Conservation (phyloP, 1,140 invertebrate genomes). For the Frieseomelitta varia region DNA sequence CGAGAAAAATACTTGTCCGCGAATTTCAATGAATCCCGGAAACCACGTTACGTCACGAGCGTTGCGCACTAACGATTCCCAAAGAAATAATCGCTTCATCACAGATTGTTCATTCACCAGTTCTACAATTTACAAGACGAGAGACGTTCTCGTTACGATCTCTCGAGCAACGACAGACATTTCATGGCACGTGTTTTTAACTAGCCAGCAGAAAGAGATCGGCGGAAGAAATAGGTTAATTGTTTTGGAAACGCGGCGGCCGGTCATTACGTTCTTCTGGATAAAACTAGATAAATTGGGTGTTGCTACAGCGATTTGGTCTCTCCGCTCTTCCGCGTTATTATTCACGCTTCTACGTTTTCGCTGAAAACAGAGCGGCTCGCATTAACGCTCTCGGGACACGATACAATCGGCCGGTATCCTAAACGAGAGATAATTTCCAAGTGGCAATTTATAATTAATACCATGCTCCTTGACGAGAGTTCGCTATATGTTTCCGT, state of each 20-base stretch:
- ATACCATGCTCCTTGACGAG: not conserved
- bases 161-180: not conserved
- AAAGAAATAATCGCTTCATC: not conserved
- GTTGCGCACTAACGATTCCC: not conserved
- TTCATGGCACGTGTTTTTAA: not conserved
- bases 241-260: constrained; percentile 22
- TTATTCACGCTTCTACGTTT: constrained; percentile 6
- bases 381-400: not conserved
- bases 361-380: not conserved
- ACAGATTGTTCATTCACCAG: not conserved
- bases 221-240: constrained; percentile 43
- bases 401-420: not conserved
- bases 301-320: not conserved
- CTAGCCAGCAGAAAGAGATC: constrained; percentile 18
- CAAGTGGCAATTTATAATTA: not conserved
- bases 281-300: constrained; percentile 34
- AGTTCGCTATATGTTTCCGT: not conserved
- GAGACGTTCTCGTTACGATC: constrained; percentile 38
- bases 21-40: not conserved
- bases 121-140: not conserved
- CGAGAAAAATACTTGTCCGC: not conserved
- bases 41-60: not conserved
- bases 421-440: constrained; percentile 6
- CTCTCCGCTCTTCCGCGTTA: not conserved
- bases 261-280: constrained; percentile 26